Conservation (phyloP, 2,797 vertebrate genomes). For the Sorex maritimensis region DNA sequence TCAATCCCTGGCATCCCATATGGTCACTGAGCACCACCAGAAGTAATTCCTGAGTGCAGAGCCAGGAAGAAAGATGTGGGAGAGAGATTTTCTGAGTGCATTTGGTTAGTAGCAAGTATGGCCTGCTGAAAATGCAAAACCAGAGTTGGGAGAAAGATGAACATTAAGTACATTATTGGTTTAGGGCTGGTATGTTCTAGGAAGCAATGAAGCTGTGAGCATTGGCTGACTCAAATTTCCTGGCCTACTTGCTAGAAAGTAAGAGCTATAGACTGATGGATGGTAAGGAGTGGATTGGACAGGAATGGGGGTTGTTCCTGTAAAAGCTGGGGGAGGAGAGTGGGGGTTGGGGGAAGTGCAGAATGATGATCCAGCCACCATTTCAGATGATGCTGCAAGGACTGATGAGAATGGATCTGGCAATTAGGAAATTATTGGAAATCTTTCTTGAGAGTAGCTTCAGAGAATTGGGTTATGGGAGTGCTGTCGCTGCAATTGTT, state of each 20-base stretch:
- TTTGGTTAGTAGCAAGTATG: background rate
- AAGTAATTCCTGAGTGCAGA: no score
- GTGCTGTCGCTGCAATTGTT: background rate
- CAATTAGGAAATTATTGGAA: background rate
- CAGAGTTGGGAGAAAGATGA: background rate
- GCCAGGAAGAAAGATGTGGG: background rate
- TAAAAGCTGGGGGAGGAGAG: background rate
- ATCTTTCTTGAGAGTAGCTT: background rate
- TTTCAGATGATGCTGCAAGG: background rate
- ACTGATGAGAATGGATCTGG: background rate
- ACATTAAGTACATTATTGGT: background rate
- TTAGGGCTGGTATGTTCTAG: background rate
- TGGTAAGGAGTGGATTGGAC: background rate
- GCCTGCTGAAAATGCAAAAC: background rate
- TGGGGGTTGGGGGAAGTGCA: background rate
- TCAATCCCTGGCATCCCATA: no score
- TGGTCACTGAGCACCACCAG: no score
- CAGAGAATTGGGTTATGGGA: no score
- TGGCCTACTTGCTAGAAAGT: background rate
- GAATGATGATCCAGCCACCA: background rate
- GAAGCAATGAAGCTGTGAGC: background rate
- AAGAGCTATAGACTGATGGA: background rate
- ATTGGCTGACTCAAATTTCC: background rate
- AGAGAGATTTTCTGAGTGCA: background rate
- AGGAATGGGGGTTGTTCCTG: background rate